Evolutionary conservation across 2,113 vertebrate species (phyloP), one percentile per base, ranked within the genome.

Genomic region (Hypanus sabinus): DNA sequence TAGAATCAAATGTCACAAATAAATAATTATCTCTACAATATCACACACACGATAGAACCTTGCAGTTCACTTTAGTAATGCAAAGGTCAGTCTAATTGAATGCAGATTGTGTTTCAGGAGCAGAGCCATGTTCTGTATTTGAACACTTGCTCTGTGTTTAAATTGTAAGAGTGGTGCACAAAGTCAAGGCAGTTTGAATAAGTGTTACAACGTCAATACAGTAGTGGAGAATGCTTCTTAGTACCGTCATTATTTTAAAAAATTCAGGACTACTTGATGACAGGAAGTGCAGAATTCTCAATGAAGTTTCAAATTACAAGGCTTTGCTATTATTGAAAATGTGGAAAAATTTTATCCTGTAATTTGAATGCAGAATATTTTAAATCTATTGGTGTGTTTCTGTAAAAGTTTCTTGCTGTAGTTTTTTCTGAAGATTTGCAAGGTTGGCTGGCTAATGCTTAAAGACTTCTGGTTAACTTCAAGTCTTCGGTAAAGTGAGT

Each of bases 71-170:
- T 62, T 60, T 30, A 65, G 60, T 33, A 87, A 87, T 90, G 57
- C 12, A 90, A 65, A 90, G 85, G 85, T 90, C 85, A 90, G n/a
- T 12, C 2, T 90, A 30, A 65, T 33, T 90, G 60, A 90, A 90
- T 33, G 60, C 12, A 65, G 1, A 65, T 90, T 88, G 85, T 33
- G 62, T 6, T 65, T 88, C n/a, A 33, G 27, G 57, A 88, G 85
- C 10, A 90, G 16, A 90, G 85, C 65, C 33, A 16, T 65, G 60
- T 62, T 65, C 60, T 90, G 30, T 90, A 16, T 14, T 65, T 33
- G 33, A 90, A 90, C 85, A 90, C 85, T 90, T 65, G 65, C 57
- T 65, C 60, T 65, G 85, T 90, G 85, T 90, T 90, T 65, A 90
- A 90, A 7, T 33, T n/a, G 18, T 12, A 90, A 90, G n/a, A 65